These are phyloP conservation scores for Ranitomeya imitator DNA, from an alignment of 2,113 vertebrate genomes.

Conservation along the genomic window DNA sequence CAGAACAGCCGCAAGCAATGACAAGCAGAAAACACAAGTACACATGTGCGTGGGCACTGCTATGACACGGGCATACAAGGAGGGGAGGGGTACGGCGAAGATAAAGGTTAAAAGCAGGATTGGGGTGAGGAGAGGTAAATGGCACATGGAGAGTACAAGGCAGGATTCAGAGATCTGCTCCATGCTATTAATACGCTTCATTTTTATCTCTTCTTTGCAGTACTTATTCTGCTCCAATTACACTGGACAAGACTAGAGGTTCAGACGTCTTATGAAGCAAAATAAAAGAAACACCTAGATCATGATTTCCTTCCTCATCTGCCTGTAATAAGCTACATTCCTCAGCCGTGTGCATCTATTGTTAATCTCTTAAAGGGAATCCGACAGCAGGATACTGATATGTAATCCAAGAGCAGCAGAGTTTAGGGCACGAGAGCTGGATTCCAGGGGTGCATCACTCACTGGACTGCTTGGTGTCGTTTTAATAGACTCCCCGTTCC, in stretches of 20 bases:
- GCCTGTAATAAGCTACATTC: too few species aligned
- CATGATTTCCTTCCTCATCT: too few species aligned
- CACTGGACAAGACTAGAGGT: not conserved
- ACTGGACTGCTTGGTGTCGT: too few species aligned
- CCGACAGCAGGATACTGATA: too few species aligned
- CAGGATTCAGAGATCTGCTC: not conserved
- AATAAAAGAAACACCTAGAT: not conserved
- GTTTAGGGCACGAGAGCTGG: too few species aligned
- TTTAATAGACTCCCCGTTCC: too few species aligned
- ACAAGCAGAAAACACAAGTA: not conserved
- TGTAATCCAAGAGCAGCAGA: too few species aligned
- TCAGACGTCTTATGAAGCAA: not conserved
- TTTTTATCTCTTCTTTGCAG: not conserved
- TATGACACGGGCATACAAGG: not conserved
- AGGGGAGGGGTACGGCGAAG: not conserved
- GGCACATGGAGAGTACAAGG: not conserved
- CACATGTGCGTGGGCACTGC: constrained; percentile 19
- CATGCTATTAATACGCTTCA: not conserved
- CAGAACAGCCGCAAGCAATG: not conserved
- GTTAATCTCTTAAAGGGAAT: too few species aligned
- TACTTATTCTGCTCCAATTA: constrained; percentile 38
- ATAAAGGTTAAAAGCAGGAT: not conserved
- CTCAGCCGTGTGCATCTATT: too few species aligned
- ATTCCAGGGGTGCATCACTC: too few species aligned
- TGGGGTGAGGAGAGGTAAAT: too few species aligned